These are phyloP conservation scores for Hypanus sabinus DNA, from an alignment of 2,113 vertebrate species.

Conservation along the genomic window DNA sequence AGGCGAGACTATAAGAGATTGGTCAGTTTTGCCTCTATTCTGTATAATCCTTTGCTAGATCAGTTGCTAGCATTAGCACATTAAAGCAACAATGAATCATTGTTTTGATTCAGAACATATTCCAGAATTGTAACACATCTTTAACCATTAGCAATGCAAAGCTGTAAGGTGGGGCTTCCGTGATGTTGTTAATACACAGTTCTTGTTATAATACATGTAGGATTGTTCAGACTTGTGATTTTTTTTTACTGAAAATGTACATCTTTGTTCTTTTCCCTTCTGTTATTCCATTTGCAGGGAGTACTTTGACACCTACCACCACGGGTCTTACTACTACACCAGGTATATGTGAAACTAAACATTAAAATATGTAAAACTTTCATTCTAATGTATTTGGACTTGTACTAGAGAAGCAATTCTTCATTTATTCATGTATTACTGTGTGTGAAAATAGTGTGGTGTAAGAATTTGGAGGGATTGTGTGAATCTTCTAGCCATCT, in stretches of 20 bases:
- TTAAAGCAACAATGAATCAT: not conserved
- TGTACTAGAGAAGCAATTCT: not conserved
- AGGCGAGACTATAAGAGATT: not conserved
- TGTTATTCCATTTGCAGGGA: not conserved
- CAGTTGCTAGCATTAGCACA: not conserved
- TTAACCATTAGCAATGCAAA: not conserved
- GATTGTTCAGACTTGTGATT: not conserved
- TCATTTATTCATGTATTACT: not conserved
- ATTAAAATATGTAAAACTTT: no score
- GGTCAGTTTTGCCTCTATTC: not conserved
- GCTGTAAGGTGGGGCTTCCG: no score
- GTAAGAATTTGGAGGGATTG: not conserved
- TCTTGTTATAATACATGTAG: not conserved
- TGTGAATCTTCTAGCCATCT: not conserved
- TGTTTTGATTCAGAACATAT: not conserved
- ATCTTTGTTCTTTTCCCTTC: not conserved
- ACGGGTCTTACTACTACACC: not conserved
- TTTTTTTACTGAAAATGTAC: not conserved
- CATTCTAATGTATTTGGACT: not conserved
- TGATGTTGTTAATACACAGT: not conserved
- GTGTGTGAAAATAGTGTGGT: not conserved
- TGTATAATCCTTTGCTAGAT: not conserved
- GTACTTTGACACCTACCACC: not conserved
- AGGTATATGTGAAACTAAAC: not conserved
- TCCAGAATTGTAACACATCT: not conserved